Evolutionary conservation across 2,888 invertebrate species (phyloP).

Genomic region (Halictus ligatus): DNA sequence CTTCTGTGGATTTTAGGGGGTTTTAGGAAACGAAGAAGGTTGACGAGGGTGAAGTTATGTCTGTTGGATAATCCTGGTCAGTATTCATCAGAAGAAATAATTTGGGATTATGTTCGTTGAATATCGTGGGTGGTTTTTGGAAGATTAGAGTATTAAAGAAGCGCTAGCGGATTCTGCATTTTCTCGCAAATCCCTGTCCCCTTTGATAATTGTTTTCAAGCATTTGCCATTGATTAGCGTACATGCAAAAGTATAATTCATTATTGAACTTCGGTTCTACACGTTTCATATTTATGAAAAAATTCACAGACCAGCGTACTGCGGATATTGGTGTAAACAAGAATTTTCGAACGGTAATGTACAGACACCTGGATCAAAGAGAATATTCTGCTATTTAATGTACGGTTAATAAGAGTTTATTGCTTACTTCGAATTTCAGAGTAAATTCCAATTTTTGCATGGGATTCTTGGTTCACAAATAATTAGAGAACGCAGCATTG

Average conservation of each 20-base stretch:
- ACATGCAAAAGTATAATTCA: not conserved
- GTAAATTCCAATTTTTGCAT: no score
- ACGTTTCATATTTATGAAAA: not conserved
- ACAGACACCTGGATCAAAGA: no score
- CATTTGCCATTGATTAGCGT: not conserved
- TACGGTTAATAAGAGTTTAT: no score
- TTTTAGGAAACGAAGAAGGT: not conserved
- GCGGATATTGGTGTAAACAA: no score
- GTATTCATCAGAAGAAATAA: not conserved
- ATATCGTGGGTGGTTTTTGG: not conserved
- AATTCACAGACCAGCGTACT: not conserved
- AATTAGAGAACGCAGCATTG: no score
- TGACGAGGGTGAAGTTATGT: slow-evolving; percentile 23
- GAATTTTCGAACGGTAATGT: no score
- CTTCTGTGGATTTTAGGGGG: not conserved
- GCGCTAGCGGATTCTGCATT: not conserved
- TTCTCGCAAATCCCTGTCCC: not conserved
- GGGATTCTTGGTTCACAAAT: no score
- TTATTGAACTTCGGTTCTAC: not conserved
- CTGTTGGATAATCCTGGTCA: not conserved
- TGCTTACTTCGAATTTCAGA: no score
- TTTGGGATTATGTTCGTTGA: not conserved
- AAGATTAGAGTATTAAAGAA: not conserved
- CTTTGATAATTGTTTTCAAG: not conserved
- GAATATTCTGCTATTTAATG: no score